Base-by-base conservation (phyloP, 2,888 invertebrate species). In the Euproctis similis region DNA sequence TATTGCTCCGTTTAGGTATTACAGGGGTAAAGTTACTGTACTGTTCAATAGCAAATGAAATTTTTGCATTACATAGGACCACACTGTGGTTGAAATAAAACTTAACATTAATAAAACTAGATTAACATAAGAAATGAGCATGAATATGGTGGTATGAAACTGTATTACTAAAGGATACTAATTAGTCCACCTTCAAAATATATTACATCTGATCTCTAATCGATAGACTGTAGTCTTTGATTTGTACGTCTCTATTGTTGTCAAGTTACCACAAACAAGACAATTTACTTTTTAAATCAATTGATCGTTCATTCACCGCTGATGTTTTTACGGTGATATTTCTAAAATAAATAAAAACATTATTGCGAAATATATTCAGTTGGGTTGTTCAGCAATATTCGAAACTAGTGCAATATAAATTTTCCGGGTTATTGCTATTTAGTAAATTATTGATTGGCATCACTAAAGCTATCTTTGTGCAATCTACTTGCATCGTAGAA, bases 261-360 rank as follows among this genome's bases (percentile, higher is more conserved):
- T 69, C 66, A 65, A 59, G 44, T 52, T 47, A 37, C 56, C 67
- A 73, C 61, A 69, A 62, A 72, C 65, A 68, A 63, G 34, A 43
- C 29, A 39, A 49, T 48, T 43, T 59, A 51, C 49, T 69, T 20
- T 71, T 73, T 69, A 70, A 71, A 69, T 78, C 75, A 77, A 62
- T 73, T 72, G 80, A 80, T 81, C 80, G 80, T 82, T 84, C 82
- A 82, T 80, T 81, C 82, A 84, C 82, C 81, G 80, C 81, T 74
- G 78, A 75, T 80, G 77, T 81, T 81, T 81, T 81, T 75, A 78
- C 69, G 76, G 81, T 81, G 80, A 74, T 74, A 67, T 75, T 76
- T 70, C 70, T 74, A 73, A 78, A 75, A 75, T 76, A 77, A 80
- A 74, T 72, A 71, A 62, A 69, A 59, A 70, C 58, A 67, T 65